phyloP scores from a whole-genome alignment of 2,113 vertebrate genomes.

The Colinus virginianus region DNA sequence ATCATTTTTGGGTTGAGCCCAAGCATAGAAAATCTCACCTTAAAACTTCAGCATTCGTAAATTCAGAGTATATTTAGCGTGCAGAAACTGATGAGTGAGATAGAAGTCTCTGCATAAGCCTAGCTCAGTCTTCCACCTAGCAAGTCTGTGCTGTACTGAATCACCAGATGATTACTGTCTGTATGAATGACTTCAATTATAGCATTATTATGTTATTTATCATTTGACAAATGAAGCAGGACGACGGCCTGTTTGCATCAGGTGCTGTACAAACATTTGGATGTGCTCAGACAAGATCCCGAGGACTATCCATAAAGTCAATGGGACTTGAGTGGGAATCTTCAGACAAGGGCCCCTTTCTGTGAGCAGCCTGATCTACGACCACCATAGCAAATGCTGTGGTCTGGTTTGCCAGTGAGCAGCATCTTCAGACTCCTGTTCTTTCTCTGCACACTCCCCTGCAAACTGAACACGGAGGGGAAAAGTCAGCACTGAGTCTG shows the following conservation, averaged over 20 bases:
- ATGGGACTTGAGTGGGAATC: neutral
- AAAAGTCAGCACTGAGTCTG: neutral
- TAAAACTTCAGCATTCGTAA: slow-evolving; percentile 34
- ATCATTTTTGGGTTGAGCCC: slow-evolving; percentile 26
- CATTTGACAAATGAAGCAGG: slow-evolving; percentile 46
- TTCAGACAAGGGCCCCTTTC: neutral
- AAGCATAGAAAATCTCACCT: slow-evolving; percentile 48
- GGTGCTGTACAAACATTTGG: slow-evolving; percentile 40
- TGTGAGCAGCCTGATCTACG: neutral
- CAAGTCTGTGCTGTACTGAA: slow-evolving; percentile 6
- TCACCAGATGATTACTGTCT: slow-evolving; percentile 33
- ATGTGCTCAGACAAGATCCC: neutral
- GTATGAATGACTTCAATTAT: slow-evolving; percentile 39
- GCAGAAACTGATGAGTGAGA: slow-evolving; percentile 28
- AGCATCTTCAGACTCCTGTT: fast-evolving
- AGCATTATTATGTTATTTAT: slow-evolving; percentile 41
- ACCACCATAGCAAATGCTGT: neutral
- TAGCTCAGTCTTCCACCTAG: slow-evolving; percentile 12
- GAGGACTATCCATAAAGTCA: slow-evolving; percentile 23
- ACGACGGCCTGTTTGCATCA: fast-evolving
- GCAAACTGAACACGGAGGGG: neutral
- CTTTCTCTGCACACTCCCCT: neutral
- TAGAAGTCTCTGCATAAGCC: slow-evolving; percentile 45
- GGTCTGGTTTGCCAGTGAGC: neutral
- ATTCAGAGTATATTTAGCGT: slow-evolving; percentile 19